phyloP scores from a whole-genome alignment of 2,888 invertebrate genomes.

The Fabriciana adippe region DNA sequence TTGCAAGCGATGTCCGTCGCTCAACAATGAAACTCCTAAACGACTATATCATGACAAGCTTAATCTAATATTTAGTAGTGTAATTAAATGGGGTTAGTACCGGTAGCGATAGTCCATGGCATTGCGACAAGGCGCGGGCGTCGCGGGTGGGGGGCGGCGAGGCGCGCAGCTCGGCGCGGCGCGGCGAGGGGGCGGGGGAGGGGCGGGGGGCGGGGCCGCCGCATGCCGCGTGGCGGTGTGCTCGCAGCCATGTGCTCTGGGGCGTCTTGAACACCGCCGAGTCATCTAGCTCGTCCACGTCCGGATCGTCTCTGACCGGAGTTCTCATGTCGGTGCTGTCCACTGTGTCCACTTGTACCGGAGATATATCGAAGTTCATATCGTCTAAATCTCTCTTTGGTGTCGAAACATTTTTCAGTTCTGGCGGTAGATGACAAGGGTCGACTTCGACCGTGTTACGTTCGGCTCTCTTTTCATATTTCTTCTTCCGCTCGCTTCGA shows the following conservation, averaged over 20 bases:
- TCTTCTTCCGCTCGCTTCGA: slow-evolving; percentile 77
- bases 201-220: slow-evolving; percentile 66
- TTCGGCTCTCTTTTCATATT: slow-evolving; percentile 72
- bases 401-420: slow-evolving; percentile 66
- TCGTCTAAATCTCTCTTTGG: slow-evolving; percentile 65
- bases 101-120: slow-evolving; percentile 82
- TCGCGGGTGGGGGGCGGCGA: slow-evolving; percentile 70
- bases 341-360: slow-evolving; percentile 75
- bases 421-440: slow-evolving; percentile 62
- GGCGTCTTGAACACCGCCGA: slow-evolving; percentile 73
- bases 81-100: slow-evolving; percentile 83
- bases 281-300: slow-evolving; percentile 69
- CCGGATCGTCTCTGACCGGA: slow-evolving; percentile 50
- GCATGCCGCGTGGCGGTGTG: slow-evolving; percentile 69
- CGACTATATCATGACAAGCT: slow-evolving; percentile 61
- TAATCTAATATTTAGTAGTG: slow-evolving; percentile 70
- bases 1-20: slow-evolving; percentile 27
- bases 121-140: slow-evolving; percentile 77
- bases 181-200: slow-evolving; percentile 69
- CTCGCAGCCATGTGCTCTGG: slow-evolving; percentile 65
- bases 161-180: slow-evolving; percentile 50
- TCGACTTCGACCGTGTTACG: slow-evolving; percentile 72
- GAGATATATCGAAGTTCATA: slow-evolving; percentile 72
- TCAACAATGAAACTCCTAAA: slow-evolving; percentile 41
- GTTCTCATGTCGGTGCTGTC: slow-evolving; percentile 67